Conservation (phyloP, 2,113 vertebrate species). For the rabbit (Oryctolagus cuniculus) region DNA sequence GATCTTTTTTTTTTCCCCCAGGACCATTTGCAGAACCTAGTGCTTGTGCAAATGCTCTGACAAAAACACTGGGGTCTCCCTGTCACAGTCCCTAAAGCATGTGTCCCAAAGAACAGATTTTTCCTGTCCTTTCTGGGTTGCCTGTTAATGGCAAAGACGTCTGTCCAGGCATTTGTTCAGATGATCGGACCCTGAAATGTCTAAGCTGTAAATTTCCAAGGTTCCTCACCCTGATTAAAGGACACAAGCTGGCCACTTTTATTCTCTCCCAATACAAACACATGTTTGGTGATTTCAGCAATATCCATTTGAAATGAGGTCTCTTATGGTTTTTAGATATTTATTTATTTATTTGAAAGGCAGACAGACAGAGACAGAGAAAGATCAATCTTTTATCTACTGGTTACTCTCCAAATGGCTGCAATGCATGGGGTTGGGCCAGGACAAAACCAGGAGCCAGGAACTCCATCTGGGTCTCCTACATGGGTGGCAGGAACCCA, state of each 20-base stretch:
- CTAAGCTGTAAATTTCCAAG: background rate
- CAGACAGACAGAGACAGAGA: too few relatives aligned
- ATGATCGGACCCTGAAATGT: background rate
- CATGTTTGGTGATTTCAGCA: background rate
- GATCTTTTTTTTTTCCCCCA: background rate
- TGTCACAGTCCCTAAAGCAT: background rate
- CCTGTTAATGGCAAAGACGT: background rate
- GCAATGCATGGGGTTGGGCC: too few relatives aligned
- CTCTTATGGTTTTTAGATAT: background rate
- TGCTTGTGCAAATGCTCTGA: slow-evolving; percentile 4
- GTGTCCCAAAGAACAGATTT: background rate
- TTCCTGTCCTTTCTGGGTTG: background rate
- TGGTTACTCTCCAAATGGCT: too few relatives aligned
- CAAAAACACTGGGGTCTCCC: background rate
- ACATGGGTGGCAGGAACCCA: too few relatives aligned
- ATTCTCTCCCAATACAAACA: background rate
- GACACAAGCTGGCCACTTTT: background rate
- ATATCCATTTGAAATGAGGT: background rate
- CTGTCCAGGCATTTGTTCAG: background rate
- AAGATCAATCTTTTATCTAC: too few relatives aligned
- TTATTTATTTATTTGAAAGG: too few relatives aligned
- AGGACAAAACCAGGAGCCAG: too few relatives aligned
- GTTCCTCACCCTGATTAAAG: background rate
- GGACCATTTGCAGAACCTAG: background rate
- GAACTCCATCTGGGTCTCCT: too few relatives aligned